phyloP scores from a whole-genome alignment of 2,888 invertebrate genomes.

The Micropterix aruncella region DNA sequence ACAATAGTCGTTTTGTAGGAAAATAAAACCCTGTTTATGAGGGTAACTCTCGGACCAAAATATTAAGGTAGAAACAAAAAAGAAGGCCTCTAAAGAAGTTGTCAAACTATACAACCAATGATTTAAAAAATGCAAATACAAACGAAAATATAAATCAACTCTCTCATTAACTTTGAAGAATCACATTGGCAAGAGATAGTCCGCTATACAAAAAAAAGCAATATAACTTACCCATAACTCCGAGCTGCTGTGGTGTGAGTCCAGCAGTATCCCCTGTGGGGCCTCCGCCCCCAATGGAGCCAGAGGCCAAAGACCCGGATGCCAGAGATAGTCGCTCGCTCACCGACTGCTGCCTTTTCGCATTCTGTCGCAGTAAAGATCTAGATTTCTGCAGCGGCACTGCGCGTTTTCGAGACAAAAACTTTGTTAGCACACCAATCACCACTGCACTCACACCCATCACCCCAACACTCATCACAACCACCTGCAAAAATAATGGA shows the following conservation, averaged over 20 bases:
- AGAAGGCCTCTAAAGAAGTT: no score
- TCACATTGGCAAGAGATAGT: not conserved
- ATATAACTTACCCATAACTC: conserved; percentile 67
- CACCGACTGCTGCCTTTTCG: conserved; percentile 22
- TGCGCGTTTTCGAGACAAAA: conserved; percentile 56
- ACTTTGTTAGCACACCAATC: conserved; percentile 70
- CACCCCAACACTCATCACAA: conserved; percentile 58
- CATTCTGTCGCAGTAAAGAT: conserved; percentile 16
- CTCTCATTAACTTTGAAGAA: not conserved
- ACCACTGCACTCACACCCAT: conserved; percentile 58
- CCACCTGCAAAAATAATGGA: conserved; percentile 35
- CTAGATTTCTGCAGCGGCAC: conserved; percentile 30
- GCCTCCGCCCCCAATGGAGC: conserved; percentile 23
- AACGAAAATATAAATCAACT: no score
- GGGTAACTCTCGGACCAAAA: no score
- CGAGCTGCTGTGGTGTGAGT: conserved; percentile 75
- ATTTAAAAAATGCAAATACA: no score
- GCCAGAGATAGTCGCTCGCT: conserved; percentile 55
- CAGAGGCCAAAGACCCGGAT: conserved; percentile 47
- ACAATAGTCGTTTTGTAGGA: no score
- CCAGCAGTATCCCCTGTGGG: conserved; percentile 43
- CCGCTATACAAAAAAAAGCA: conserved; percentile 2
- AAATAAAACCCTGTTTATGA: no score
- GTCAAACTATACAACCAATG: no score
- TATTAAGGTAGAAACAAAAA: no score